Conservation (phyloP, 1,140 invertebrate genomes). For the Brachionus calyciflorus region DNA sequence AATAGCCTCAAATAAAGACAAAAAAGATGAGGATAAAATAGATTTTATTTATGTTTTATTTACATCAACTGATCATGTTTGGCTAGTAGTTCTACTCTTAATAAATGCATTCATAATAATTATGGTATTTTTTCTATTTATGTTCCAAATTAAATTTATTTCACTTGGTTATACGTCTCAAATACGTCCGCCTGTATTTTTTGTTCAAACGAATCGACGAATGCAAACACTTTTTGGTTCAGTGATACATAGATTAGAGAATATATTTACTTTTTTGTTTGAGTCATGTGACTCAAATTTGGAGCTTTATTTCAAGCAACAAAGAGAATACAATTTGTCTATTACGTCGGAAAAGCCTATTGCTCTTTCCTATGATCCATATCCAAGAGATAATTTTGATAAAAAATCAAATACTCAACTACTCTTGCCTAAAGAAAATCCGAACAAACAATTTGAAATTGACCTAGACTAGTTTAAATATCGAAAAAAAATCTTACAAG, state of each 20-base stretch:
- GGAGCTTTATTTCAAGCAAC: constrained; percentile 36
- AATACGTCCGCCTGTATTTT: neutral
- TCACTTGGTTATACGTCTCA: constrained; percentile 33
- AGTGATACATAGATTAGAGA: constrained; percentile 10
- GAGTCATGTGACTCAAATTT: constrained; percentile 15
- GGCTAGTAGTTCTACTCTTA: neutral
- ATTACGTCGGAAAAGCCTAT: neutral
- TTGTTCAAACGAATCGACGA: constrained; percentile 9
- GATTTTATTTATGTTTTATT: constrained; percentile 7
- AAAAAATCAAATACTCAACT: constrained; percentile 8
- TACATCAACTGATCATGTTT: constrained; percentile 3
- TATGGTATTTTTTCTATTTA: constrained; percentile 27
- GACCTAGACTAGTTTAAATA: neutral
- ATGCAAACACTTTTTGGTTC: neutral
- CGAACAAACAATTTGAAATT: constrained; percentile 23
- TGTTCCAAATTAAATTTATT: constrained; percentile 34
- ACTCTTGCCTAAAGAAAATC: constrained; percentile 19
- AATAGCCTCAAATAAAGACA: neutral
- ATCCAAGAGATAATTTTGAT: constrained; percentile 35
- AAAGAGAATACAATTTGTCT: constrained; percentile 2
- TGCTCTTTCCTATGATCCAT: constrained; percentile 1
- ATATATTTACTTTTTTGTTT: constrained; percentile 35
- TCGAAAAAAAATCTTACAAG: too few species aligned
- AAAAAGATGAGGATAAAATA: constrained; percentile 30
- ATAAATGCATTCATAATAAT: neutral